phyloP scores from a whole-genome alignment of 1,140 invertebrate species.

The Calliphora vicina region DNA sequence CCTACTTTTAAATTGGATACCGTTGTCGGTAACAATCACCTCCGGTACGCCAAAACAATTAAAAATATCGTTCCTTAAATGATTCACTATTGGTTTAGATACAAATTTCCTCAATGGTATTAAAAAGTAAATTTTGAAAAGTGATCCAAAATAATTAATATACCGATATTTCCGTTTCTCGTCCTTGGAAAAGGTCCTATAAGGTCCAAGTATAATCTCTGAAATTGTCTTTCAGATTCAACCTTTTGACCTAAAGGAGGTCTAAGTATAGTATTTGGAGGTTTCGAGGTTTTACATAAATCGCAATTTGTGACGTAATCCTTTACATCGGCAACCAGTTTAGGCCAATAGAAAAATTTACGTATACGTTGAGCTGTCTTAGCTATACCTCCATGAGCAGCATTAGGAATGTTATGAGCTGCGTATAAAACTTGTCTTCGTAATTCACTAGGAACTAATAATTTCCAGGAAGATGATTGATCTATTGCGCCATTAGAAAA shows the following conservation, averaged over 20 bases:
- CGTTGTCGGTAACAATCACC: slow-evolving; percentile 23
- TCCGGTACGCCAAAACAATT: neutral
- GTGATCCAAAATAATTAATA: too few relatives aligned
- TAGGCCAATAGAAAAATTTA: neutral
- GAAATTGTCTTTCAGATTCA: slow-evolving; percentile 1
- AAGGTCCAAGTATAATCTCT: neutral
- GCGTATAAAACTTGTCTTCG: neutral
- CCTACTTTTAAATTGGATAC: slow-evolving; percentile 3
- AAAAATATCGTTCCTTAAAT: neutral
- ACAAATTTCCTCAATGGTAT: neutral
- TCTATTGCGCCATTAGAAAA: neutral
- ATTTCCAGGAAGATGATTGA: slow-evolving; percentile 14
- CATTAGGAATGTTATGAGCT: neutral
- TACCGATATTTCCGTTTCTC: too few relatives aligned
- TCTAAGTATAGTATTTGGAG: neutral
- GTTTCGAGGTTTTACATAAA: slow-evolving; percentile 13
- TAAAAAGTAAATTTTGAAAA: neutral
- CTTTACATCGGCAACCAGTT: neutral
- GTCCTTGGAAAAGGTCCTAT: too few relatives aligned
- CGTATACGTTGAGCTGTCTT: slow-evolving; percentile 11
- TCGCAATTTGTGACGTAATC: slow-evolving; percentile 8
- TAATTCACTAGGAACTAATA: slow-evolving; percentile 16
- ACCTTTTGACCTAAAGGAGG: slow-evolving; percentile 3
- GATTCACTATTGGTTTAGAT: neutral
- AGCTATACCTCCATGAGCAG: slow-evolving; percentile 15